Conservation (phyloP, 2,888 invertebrate genomes). For the Plagodis dolabraria region DNA sequence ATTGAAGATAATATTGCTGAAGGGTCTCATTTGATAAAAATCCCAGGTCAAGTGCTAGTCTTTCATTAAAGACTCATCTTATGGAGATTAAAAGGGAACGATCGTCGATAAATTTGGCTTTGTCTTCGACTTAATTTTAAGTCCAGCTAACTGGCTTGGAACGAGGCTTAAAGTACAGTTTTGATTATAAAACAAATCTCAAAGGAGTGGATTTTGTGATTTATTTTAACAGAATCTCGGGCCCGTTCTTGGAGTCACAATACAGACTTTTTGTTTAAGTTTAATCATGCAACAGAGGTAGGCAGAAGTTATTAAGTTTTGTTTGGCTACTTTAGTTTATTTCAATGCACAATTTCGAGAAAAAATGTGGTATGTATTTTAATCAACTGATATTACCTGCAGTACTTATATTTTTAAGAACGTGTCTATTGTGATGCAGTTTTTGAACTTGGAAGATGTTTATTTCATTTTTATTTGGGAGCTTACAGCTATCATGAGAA, state of each 20-base stretch:
- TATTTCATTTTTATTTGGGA: too few species aligned
- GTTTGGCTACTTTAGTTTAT: too few species aligned
- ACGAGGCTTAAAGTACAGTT: constrained; percentile 9
- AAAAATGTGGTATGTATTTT: too few species aligned
- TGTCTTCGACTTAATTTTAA: constrained; percentile 16
- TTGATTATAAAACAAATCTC: constrained; percentile 13
- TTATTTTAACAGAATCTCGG: constrained; percentile 8
- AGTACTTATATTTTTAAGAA: too few species aligned
- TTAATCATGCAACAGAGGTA: not conserved
- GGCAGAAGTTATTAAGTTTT: too few species aligned
- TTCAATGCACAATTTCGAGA: too few species aligned
- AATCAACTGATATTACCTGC: too few species aligned
- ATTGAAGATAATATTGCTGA: not conserved
- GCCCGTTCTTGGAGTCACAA: not conserved
- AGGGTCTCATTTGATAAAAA: not conserved
- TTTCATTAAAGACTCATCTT: constrained; percentile 6
- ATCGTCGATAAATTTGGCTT: constrained; percentile 15
- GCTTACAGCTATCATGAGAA: too few species aligned
- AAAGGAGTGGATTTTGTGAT: constrained; percentile 18
- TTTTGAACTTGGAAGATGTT: too few species aligned
- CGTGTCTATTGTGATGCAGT: too few species aligned
- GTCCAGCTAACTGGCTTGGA: constrained; percentile 10
- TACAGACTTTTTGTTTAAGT: not conserved
- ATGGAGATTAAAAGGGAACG: constrained; percentile 11
- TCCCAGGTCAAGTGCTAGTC: not conserved